Conservation (phyloP, 1,140 invertebrate species). For the Ceratina calcarata region DNA sequence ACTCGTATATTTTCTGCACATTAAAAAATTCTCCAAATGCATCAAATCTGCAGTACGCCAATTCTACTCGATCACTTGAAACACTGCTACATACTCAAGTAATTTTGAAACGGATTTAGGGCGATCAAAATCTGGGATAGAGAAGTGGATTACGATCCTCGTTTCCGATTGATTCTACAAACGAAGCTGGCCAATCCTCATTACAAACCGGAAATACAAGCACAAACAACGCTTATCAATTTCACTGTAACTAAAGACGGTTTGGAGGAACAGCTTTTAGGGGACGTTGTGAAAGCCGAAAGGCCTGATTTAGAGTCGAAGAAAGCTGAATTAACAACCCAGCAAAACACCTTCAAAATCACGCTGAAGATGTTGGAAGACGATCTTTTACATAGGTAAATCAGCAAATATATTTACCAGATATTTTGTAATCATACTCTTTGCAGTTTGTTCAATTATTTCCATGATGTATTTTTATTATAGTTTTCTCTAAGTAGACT, state of each 20-base stretch:
- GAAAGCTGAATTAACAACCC: slow-evolving; percentile 89
- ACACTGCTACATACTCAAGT: background rate
- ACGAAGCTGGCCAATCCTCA: slow-evolving; percentile 97
- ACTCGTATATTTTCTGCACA: background rate
- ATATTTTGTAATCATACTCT: too few relatives aligned
- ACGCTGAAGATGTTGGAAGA: slow-evolving; percentile 95
- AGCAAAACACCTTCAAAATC: slow-evolving; percentile 98
- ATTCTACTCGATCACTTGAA: too few relatives aligned
- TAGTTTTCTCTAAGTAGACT: too few relatives aligned
- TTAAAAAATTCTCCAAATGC: background rate
- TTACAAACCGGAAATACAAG: slow-evolving; percentile 98
- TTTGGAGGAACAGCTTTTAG: slow-evolving; percentile 95
- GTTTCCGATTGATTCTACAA: slow-evolving; percentile 94
- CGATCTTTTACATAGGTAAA: slow-evolving; percentile 86
- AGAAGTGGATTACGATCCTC: slow-evolving; percentile 92
- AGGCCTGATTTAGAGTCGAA: slow-evolving; percentile 93
- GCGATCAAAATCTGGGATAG: slow-evolving; percentile 93
- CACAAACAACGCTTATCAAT: slow-evolving; percentile 96
- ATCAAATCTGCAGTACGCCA: background rate
- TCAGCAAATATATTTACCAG: too few relatives aligned
- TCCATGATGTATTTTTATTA: too few relatives aligned
- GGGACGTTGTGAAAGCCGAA: slow-evolving; percentile 96
- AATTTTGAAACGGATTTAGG: slow-evolving; percentile 66
- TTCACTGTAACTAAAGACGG: slow-evolving; percentile 96
- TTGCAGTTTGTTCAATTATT: too few relatives aligned